Evolutionary conservation across 2,113 vertebrate genomes (phyloP).

Genomic region (Castor canadensis): DNA sequence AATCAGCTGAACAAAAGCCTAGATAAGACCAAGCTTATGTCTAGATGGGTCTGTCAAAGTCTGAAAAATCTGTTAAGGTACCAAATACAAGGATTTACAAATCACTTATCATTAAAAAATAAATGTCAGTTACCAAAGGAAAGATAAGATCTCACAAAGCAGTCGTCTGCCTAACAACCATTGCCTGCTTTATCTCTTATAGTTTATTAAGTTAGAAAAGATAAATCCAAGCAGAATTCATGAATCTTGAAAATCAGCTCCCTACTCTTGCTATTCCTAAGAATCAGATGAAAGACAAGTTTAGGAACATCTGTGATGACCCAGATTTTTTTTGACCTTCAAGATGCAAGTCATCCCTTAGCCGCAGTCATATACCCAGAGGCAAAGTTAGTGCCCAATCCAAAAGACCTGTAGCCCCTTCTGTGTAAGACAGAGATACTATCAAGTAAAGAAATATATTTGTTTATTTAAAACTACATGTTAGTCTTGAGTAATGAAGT

Average conservation of each 20-base stretch:
- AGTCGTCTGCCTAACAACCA: neutral
- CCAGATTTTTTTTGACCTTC: conserved; percentile 64
- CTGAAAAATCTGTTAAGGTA: neutral
- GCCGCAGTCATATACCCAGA: conserved; percentile 47
- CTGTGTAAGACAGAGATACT: conserved; percentile 31
- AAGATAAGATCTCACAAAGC: neutral
- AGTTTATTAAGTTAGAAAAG: neutral
- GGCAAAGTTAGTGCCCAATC: conserved; percentile 13
- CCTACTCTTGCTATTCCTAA: neutral
- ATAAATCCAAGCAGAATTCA: conserved; percentile 27
- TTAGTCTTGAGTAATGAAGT: conserved; percentile 38
- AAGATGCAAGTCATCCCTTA: conserved; percentile 52
- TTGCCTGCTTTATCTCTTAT: neutral
- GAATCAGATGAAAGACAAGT: neutral
- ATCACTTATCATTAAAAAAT: conserved; percentile 20
- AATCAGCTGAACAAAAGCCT: neutral
- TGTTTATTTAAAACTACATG: conserved; percentile 62
- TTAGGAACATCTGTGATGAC: conserved; percentile 51
- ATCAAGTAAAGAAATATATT: conserved; percentile 61
- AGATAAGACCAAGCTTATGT: conserved; percentile 35
- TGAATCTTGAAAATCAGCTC: conserved; percentile 18
- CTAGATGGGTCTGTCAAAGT: conserved; percentile 32
- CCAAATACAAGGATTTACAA: conserved; percentile 22
- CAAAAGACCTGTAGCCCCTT: neutral
- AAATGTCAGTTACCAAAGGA: neutral